Conservation (phyloP, 2,797 vertebrate species). For the Numenius phaeopus region DNA sequence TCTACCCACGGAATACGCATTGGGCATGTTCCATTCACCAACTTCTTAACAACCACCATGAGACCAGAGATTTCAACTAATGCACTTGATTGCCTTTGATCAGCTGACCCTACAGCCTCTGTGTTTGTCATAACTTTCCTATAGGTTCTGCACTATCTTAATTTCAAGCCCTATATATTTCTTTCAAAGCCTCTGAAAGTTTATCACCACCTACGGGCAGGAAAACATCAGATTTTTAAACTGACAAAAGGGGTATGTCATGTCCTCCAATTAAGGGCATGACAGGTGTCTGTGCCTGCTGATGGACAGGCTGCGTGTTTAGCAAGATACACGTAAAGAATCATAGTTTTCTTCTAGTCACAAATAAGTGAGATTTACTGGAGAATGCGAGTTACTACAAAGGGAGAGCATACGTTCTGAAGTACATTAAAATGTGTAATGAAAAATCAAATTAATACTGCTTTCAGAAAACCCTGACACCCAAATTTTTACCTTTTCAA, state of each 20-base stretch:
- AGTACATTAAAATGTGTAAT: background rate
- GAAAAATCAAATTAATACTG: background rate
- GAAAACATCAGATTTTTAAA: background rate
- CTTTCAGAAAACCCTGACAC: background rate
- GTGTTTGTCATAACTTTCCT: background rate
- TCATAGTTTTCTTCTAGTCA: background rate
- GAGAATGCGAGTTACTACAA: background rate
- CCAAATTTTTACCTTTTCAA: background rate
- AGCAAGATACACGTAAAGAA: background rate
- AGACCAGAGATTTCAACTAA: background rate
- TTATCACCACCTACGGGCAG: background rate
- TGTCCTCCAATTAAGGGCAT: background rate
- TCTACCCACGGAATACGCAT: fast-evolving
- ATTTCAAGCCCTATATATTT: background rate
- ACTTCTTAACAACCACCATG: background rate
- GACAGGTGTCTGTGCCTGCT: background rate
- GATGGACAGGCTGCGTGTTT: background rate
- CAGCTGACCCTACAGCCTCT: background rate
- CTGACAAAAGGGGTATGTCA: background rate
- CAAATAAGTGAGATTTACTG: background rate
- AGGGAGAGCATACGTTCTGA: background rate
- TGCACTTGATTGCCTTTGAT: background rate
- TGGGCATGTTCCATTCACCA: background rate
- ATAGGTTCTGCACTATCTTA: background rate
- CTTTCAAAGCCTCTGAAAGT: background rate